A percentile compares a stretch with the other conserved stretches of the same genome.
phyloP scores from a whole-genome alignment of 2,113 vertebrate genomes.

The Procapra przewalskii region DNA sequence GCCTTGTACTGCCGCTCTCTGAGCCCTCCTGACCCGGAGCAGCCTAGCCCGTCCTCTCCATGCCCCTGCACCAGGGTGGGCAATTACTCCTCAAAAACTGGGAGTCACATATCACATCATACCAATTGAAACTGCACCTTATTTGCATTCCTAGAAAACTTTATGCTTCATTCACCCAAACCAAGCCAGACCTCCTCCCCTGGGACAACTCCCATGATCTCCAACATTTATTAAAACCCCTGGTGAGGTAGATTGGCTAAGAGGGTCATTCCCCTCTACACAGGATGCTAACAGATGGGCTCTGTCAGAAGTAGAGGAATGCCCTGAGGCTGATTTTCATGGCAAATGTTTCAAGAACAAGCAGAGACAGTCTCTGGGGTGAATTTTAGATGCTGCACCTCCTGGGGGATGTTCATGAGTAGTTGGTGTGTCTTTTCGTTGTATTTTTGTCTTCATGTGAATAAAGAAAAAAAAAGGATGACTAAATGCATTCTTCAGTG shows the following conservation, averaged over 20 bases:
- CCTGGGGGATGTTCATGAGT: not conserved
- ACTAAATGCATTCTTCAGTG: not conserved
- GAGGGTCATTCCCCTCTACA: too few species aligned
- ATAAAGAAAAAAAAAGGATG: not conserved
- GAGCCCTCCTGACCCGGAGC: not conserved
- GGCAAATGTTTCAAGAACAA: not conserved
- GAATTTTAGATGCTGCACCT: not conserved
- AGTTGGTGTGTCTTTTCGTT: not conserved
- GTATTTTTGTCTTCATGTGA: not conserved
- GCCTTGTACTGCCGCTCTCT: fast-evolving
- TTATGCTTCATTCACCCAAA: not conserved
- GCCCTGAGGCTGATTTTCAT: not conserved
- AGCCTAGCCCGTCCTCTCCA: not conserved
- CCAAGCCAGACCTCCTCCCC: not conserved
- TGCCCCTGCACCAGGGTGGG: fast-evolving
- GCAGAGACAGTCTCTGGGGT: not conserved
- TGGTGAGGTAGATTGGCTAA: not conserved
- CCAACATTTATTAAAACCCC: not conserved
- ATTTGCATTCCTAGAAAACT: not conserved
- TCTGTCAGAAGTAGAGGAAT: not conserved
- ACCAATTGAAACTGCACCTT: too few species aligned
- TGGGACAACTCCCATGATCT: fast-evolving
- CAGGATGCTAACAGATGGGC: not conserved
- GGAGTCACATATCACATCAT: not conserved
- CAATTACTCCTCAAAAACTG: fast-evolving